Evolutionary conservation across 2,113 vertebrate genomes (phyloP).

Genomic region (Falcunculus frontatus): DNA sequence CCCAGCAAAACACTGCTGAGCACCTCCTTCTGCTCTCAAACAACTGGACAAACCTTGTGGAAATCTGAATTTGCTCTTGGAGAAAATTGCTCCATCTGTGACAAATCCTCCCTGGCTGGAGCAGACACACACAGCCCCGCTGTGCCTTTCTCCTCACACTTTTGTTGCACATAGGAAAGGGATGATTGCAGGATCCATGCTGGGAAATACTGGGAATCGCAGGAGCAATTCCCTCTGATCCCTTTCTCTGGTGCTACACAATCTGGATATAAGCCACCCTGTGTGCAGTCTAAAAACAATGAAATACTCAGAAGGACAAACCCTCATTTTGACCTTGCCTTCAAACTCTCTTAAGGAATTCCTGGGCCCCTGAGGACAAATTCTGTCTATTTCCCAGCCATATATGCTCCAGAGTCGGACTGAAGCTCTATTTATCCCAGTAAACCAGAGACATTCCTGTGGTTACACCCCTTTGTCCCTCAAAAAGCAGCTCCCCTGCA

Average conservation of each 20-base stretch:
- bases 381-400: not conserved
- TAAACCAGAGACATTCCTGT: not conserved
- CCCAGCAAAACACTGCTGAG: not conserved
- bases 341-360: not conserved
- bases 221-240: not conserved
- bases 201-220: not conserved
- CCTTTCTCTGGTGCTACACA: not conserved
- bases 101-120: not conserved
- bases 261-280: not conserved
- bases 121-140: not conserved
- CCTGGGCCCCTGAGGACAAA: not conserved
- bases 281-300: not conserved
- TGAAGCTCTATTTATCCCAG: not conserved
- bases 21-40: not conserved
- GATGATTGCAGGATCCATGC: not conserved
- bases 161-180: fast-evolving
- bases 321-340: not conserved
- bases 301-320: not conserved
- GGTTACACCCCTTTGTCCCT: not conserved
- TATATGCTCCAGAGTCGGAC: fast-evolving
- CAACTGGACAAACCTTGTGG: not conserved
- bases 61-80: not conserved
- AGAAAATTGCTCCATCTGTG: not conserved
- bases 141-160: not conserved
- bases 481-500: not conserved